A percentile compares a stretch with the other conserved stretches of the same genome.
phyloP scores from a whole-genome alignment of 2,797 vertebrate species.

The Myripristis murdjan region DNA sequence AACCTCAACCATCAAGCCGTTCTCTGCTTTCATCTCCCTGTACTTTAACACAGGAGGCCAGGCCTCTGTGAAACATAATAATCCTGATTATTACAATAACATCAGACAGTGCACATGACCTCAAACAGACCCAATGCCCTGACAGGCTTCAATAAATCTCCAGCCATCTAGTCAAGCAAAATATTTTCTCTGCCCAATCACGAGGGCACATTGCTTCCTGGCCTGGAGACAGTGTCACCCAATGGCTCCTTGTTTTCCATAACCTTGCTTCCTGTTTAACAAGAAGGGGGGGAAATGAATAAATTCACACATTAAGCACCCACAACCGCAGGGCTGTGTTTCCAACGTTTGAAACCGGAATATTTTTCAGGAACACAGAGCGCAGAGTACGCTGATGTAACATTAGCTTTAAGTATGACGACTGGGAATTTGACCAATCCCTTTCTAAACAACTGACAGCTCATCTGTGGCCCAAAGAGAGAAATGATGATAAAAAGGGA shows the following conservation, averaged over 20 bases:
- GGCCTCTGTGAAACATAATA: conserved; percentile 74
- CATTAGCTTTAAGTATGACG: conserved; percentile 7
- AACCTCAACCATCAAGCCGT: conserved; percentile 30
- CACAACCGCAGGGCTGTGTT: conserved; percentile 3
- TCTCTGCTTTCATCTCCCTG: conserved; percentile 43
- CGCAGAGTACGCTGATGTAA: conserved; percentile 18
- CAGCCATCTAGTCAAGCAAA: conserved; percentile 76
- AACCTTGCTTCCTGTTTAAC: conserved; percentile 77
- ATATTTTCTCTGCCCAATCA: conserved; percentile 86
- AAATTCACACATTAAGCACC: conserved; percentile 30
- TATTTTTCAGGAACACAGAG: conserved; percentile 8
- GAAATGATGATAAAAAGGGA: conserved; percentile 27
- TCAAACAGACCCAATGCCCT: conserved; percentile 49
- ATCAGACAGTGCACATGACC: conserved; percentile 60
- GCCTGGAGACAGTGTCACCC: conserved; percentile 71
- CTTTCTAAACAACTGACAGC: conserved; percentile 11
- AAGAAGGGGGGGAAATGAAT: conserved; percentile 34
- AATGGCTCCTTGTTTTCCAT: conserved; percentile 76
- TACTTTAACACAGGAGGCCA: conserved; percentile 60
- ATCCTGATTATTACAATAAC: conserved; percentile 79
- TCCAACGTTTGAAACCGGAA: conserved; percentile 17
- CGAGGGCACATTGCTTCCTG: conserved; percentile 82
- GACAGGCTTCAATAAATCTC: conserved; percentile 61
- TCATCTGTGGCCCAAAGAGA: conserved; percentile 29
- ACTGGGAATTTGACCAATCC: conserved; percentile 3